Base-by-base conservation (phyloP, 1,140 invertebrate genomes). In the Tetraneura akinire region DNA sequence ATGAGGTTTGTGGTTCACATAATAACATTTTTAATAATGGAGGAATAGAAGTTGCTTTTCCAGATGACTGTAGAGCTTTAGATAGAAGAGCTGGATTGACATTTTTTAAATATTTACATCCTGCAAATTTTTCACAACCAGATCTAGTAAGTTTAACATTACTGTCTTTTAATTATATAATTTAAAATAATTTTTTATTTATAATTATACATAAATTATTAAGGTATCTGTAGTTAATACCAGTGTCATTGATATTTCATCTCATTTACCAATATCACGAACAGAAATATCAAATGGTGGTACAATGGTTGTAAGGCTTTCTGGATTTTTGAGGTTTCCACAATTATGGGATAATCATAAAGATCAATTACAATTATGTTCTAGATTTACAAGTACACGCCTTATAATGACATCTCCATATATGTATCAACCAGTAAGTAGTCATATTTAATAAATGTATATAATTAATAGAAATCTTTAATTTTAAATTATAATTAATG, bases 61-160 rank as follows among this genome's bases (percentile, higher is more conserved):
- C 93, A 0, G 89, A 92, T 23, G 89, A 94, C 82, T 97, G 96
- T 85, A 90, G 92, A 66, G 86, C 89, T 26, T 87, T 92, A 82
- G 94, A 97, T 84, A 91, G 90, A 81, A 88, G 94, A 60, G 94
- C 95, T 0, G 96, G 96, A 0, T 87, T 98, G 0, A 96, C 95
- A 0, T 95, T 94, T 82, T 87, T 96, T 1, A 92, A 94, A 83
- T 97, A 97, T 85, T 90, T 92, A 81, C 91, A 92, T 84, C 96
- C 95, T 0, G 91, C 91, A 0, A 94, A 97, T 84, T 91, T 90
- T 82, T 91, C 90, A 8, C 93, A 96, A 83, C 96, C 96, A 0
- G 96, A 98, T 84, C 91, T 89, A 83, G 74, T 78, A 62, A 11
- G 23, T 78, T 23, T 8, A 84, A 84, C 21, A 80, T 71, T 42